Percentiles rank a stretch among this genome's conserved stretches.
Evolutionary conservation across 2,113 vertebrate species (phyloP).

Genomic region (Pangasianodon hypophthalmus): DNA sequence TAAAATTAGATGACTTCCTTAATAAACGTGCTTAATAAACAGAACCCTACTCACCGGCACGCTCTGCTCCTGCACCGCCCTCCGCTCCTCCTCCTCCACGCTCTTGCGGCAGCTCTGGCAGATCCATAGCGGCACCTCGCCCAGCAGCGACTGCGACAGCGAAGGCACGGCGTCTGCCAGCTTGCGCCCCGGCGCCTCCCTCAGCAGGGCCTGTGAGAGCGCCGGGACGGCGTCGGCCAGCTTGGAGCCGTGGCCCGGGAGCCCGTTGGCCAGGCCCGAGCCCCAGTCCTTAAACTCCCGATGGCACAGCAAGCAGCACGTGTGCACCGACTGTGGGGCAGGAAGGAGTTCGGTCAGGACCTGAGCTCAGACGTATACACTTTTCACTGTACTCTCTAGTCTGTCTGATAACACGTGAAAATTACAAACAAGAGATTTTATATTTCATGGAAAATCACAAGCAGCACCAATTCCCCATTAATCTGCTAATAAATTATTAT

Average conservation of each 20-base stretch:
- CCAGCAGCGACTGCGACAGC: constrained; percentile 93
- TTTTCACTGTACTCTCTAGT: not conserved
- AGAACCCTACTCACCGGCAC: constrained; percentile 75
- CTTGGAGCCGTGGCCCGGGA: constrained; percentile 86
- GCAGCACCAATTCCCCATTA: not conserved
- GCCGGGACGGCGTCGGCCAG: constrained; percentile 85
- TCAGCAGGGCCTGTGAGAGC: constrained; percentile 91
- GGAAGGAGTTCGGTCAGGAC: constrained; percentile 34
- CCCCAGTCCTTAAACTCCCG: constrained; percentile 97
- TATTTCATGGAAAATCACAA: not conserved
- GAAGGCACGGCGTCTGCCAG: constrained; percentile 94
- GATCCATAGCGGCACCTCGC: constrained; percentile 97
- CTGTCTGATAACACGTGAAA: not conserved
- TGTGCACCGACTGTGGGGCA: constrained; percentile 85
- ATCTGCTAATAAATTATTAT: too few relatives aligned
- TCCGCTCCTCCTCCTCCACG: constrained; percentile 95
- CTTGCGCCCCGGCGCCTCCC: constrained; percentile 83
- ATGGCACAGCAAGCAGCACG: constrained; percentile 96
- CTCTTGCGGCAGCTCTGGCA: constrained; percentile 98
- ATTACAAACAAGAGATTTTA: not conserved
- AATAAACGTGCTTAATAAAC: not conserved
- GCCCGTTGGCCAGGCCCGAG: constrained; percentile 84
- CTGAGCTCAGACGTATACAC: not conserved
- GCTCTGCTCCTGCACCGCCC: constrained; percentile 86
- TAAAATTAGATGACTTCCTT: not conserved